Evolutionary conservation across 2,113 vertebrate species (phyloP).

Genomic region (Pipra filicauda): DNA sequence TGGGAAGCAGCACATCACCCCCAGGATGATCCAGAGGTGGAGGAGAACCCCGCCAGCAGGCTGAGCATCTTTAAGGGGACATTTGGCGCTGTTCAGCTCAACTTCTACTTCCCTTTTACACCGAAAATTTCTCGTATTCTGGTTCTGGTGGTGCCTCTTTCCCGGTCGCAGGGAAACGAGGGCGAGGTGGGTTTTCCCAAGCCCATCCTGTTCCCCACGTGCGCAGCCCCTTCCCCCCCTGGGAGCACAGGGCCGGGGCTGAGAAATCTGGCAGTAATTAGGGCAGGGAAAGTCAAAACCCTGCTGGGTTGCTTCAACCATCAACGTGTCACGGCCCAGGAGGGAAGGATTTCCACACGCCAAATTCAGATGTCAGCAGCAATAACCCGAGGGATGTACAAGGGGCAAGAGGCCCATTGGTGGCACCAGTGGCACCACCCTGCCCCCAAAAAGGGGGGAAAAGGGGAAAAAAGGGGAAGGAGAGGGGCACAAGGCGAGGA

Average conservation of each 20-base stretch:
- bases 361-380: conserved; percentile 37
- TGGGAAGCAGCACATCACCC: not conserved
- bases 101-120: not conserved
- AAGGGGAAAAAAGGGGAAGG: not conserved
- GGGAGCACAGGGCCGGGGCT: not conserved
- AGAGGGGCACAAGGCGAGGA: not conserved
- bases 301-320: conserved; percentile 35
- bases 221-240: not conserved
- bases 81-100: accelerated
- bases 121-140: not conserved
- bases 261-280: conserved; percentile 51
- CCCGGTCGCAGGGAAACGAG: accelerated
- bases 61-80: not conserved
- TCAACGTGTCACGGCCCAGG: conserved; percentile 15
- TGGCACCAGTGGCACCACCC: not conserved
- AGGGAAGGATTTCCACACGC: conserved; percentile 3
- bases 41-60: not conserved
- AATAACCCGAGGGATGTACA: not conserved
- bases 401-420: not conserved
- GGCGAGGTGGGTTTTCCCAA: not conserved
- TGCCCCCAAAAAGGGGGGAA: not conserved
- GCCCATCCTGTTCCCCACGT: not conserved
- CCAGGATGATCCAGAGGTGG: not conserved
- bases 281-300: conserved; percentile 32
- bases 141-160: not conserved